Percentiles rank a stretch among this genome's conserved stretches.
Evolutionary conservation across 2,113 vertebrate genomes (phyloP).

Genomic region (Platycercus adscitus): DNA sequence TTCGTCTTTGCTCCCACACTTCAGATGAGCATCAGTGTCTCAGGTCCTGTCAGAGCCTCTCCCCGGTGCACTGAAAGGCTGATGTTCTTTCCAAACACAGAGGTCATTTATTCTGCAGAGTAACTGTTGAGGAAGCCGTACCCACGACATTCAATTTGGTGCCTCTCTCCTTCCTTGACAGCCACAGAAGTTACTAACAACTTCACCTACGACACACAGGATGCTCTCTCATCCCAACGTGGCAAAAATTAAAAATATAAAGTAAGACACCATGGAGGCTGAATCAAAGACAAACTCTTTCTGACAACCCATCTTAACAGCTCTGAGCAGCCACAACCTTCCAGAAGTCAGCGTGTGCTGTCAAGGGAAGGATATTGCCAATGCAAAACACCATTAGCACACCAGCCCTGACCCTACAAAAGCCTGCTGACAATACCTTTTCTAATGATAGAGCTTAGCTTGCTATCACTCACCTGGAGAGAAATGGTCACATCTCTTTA

Average conservation of each 20-base stretch:
- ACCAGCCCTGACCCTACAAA: background rate
- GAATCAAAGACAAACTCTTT: background rate
- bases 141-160: background rate
- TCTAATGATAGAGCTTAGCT: background rate
- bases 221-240: background rate
- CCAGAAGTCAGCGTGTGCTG: fast-evolving
- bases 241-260: background rate
- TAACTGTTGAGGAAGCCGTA: background rate
- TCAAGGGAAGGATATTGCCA: background rate
- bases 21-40: fast-evolving
- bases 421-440: background rate
- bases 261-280: background rate
- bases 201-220: background rate
- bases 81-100: background rate
- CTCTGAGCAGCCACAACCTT: background rate
- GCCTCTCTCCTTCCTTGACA: background rate
- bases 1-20: fast-evolving
- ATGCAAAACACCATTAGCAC: background rate
- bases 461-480: background rate
- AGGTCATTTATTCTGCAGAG: background rate
- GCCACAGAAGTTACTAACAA: background rate
- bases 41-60: background rate
- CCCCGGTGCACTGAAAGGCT: background rate
- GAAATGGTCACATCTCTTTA: background rate
- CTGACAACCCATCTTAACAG: background rate